These are phyloP conservation scores for Acipenser oxyrinchus DNA, from an alignment of 2,797 vertebrate genomes.

Conservation along the genomic window DNA sequence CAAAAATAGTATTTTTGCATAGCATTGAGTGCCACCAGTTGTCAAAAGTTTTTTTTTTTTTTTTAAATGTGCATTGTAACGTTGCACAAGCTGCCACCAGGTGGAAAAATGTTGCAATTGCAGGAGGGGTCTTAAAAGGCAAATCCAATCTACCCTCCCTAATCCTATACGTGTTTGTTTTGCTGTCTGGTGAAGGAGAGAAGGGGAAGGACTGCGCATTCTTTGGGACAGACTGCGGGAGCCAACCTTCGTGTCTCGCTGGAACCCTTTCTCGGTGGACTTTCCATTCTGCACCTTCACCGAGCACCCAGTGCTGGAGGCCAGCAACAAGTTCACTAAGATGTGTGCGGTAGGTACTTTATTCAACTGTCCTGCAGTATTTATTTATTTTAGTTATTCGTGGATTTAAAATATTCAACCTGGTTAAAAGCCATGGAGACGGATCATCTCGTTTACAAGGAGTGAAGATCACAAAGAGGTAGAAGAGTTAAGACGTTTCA, in stretches of 20 bases:
- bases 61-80: background rate
- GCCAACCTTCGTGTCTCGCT: conserved; percentile 55
- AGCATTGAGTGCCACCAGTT: too few relatives aligned
- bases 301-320: conserved; percentile 53
- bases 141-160: too few relatives aligned
- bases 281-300: conserved; percentile 63
- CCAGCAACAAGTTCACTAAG: conserved; percentile 37
- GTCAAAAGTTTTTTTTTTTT: background rate
- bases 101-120: too few relatives aligned
- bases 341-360: conserved; percentile 57
- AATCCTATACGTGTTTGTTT: background rate
- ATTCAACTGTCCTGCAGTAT: background rate
- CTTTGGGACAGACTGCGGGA: conserved; percentile 61
- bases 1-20: too few relatives aligned
- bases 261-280: conserved; percentile 66
- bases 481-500: too few relatives aligned
- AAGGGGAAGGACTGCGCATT: conserved; percentile 64
- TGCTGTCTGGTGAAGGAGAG: conserved; percentile 46
- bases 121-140: too few relatives aligned
- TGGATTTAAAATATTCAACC: too few relatives aligned
- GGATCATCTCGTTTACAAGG: too few relatives aligned
- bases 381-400: too few relatives aligned
- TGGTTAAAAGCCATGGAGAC: too few relatives aligned
- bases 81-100: too few relatives aligned
- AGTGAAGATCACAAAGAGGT: too few relatives aligned